Percentiles rank a stretch among this genome's conserved stretches.
These are phyloP conservation scores for Hetaerina titia DNA, from an alignment of 2,888 invertebrate species.

Conservation along the genomic window DNA sequence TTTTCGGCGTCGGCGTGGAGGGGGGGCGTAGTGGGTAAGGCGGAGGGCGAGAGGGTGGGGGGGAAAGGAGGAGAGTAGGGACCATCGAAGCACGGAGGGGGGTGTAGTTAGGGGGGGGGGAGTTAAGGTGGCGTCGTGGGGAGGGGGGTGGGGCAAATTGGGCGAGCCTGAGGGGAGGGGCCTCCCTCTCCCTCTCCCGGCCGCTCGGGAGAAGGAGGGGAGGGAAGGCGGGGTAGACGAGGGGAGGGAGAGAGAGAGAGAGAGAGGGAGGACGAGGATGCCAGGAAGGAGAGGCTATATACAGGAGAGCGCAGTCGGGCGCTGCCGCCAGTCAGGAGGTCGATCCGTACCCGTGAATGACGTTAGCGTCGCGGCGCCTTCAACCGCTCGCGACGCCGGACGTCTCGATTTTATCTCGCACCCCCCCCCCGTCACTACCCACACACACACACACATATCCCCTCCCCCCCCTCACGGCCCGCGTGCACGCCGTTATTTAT, in stretches of 20 bases:
- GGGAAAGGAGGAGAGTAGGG: neutral
- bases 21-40: neutral
- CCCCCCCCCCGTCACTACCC: neutral
- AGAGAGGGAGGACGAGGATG: neutral
- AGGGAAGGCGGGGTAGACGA: neutral
- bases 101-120: neutral
- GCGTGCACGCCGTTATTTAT: neutral
- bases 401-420: neutral
- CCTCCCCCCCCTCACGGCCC: neutral
- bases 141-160: neutral
- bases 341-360: conserved; percentile 57
- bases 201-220: neutral
- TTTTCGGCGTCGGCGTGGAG: neutral
- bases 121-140: neutral
- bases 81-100: neutral
- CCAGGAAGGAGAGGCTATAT: conserved; percentile 48
- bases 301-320: conserved; percentile 58
- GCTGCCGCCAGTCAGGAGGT: conserved; percentile 65
- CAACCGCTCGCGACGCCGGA: neutral
- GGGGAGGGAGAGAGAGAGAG: conserved; percentile 23
- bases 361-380: conserved; percentile 41
- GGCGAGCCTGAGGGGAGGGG: neutral
- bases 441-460: too few relatives aligned
- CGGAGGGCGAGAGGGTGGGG: neutral
- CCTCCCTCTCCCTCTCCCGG: neutral